Base-by-base conservation (phyloP, 2,888 invertebrate genomes). In the Drosophila sordidula region DNA sequence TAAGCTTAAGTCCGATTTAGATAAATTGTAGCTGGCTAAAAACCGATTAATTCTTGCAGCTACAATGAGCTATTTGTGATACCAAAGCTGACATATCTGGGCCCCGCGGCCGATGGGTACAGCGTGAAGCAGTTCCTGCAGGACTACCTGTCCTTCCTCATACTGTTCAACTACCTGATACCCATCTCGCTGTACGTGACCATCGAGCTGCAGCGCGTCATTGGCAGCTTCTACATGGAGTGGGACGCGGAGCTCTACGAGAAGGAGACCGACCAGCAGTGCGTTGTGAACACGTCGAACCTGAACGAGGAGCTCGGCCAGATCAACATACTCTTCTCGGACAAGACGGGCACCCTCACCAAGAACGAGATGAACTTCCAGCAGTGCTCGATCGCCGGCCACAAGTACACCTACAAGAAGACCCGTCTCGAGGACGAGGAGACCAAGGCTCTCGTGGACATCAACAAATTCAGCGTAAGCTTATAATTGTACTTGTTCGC, bases 261-360 rank as follows among this genome's bases (percentile, higher is more conserved):
- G 82, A 93, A 93, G 14, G 93, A 93, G 14, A 94, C 94, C 0
- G 94, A 95, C 52, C 94, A 94, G 58, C 94, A 94, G 0, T 96
- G 97, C 0, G 93, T 95, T 54, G 95, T 95, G 4, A 97, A 97
- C 90, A 96, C 97, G 0, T 97, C 97, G 0, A 97, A 97, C 90
- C 93, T 97, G 9, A 97, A 97, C 91, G 97, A 97, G 87, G 97
- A 97, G 80, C 93, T 97, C 42, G 97, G 97, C 0, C 97, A 97
- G 92, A 89, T 97, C 1, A 95, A 97, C 87, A 95, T 96, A 70
- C 90, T 97, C 34, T 96, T 97, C 91, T 95, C 96, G 0, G 97
- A 97, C 90, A 97, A 97, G 90, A 97, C 97, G 0, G 97, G 97
- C 6, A 97, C 97, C 0, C 92, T 97, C 1, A 97, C 97, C 5